Base-by-base conservation (phyloP, 92 coral and sea anemone genomes). In the Parazoanthus swiftii region DNA sequence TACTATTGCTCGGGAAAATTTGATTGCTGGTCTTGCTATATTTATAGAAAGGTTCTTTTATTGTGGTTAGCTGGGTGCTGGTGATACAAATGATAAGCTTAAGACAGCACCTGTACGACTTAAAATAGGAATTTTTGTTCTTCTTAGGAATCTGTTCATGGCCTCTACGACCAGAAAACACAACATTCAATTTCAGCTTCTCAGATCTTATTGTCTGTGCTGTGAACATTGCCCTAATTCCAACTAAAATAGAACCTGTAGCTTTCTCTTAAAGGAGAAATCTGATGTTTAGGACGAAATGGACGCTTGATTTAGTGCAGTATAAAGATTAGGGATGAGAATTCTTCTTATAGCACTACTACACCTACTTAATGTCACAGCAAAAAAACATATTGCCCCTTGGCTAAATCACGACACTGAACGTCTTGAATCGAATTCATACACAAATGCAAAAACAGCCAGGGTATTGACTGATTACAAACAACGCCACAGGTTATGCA, bases 401-500 rank as follows among this genome's bases (percentile, higher is more conserved):
- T 5, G 70, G 70, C 70, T 18, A 3, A 18, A 63, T 20, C 70
- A 20, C 26, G 26, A 63, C 25, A 21, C 14, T 51, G 58, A 63
- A 63, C 8, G 1, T 63, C 2, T 63, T 25, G 70, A 63, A 63
- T 63, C 70, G 4, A 18, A 63, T 3, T 5, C 70, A 20, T 63
- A 26, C 21, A 63, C 14, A 63, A 20, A 5, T 20, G 70, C n/a
- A 63, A 63, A 58, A 63, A 63, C 26, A 3, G 26, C 25, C 8
- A 23, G 3, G 66, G 21, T 3, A 20, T 21, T 63, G 25, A 54
- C 16, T 54, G 59, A 18, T 20, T 63, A 21, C 15, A 63, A 63
- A 63, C 70, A 63, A 63, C 70, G 70, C 70, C 70, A 63, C 70
- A 21, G 70, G 70, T 63, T 63, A 63, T 63, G 70, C 26, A 63